Conservation (phyloP, 2,113 vertebrate genomes). For the Thunnus maccoyii region DNA sequence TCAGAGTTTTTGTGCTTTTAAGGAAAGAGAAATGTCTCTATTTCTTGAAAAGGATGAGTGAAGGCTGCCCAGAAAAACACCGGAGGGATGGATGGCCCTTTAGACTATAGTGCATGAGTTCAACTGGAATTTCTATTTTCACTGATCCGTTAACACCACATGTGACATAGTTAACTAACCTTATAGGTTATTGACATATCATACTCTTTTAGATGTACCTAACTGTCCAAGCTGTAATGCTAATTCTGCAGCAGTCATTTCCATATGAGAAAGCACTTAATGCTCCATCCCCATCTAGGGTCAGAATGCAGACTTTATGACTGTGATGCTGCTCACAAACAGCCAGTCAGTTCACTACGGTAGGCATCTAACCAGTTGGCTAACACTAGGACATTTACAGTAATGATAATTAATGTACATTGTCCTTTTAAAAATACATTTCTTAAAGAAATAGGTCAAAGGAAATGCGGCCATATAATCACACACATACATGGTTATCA, state of each 20-base stretch:
- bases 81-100: no score
- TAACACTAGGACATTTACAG: not conserved
- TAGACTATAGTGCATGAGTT: not conserved
- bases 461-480: not conserved
- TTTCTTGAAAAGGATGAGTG: no score
- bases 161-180: no score
- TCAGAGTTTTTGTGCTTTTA: no score
- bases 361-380: not conserved
- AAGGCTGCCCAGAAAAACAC: no score
- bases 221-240: not conserved
- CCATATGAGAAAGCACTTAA: slow-evolving; percentile 28
- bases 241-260: slow-evolving; percentile 21
- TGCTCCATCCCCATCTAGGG: slow-evolving; percentile 10
- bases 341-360: not conserved
- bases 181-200: not conserved
- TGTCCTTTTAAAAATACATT: not conserved
- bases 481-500: slow-evolving; percentile 23
- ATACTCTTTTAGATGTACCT: not conserved
- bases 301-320: slow-evolving; percentile 17
- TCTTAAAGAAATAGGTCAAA: not conserved
- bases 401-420: not conserved
- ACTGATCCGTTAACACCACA: no score
- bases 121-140: not conserved
- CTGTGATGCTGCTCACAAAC: not conserved
- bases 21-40: no score